Percentiles rank a stretch among this genome's conserved stretches.
phyloP scores from a whole-genome alignment of 2,888 invertebrate genomes.

The Linnaemya tessellans region DNA sequence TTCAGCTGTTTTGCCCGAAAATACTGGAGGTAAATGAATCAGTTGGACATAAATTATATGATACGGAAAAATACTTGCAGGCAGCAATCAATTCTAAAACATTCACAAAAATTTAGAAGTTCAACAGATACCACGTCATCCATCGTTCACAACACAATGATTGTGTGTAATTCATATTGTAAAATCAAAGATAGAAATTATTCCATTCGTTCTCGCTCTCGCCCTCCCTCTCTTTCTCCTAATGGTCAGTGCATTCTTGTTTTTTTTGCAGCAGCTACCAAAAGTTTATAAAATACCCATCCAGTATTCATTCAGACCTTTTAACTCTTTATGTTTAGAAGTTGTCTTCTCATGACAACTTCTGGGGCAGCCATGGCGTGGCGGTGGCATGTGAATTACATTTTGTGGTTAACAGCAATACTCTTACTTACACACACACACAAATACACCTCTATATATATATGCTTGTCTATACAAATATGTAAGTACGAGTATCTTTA shows the following conservation, averaged over 20 bases:
- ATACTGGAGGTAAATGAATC: conserved; percentile 31
- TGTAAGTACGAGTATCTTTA: conserved; percentile 15
- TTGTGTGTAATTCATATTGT: conserved; percentile 13
- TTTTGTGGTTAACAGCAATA: conserved; percentile 57
- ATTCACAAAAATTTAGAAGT: conserved; percentile 36
- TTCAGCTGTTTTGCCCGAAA: conserved; percentile 9
- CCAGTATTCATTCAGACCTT: conserved; percentile 22
- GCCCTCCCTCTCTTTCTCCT: not conserved
- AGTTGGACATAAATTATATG: conserved; percentile 58
- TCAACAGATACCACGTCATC: conserved; percentile 23
- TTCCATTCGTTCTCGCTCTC: not conserved
- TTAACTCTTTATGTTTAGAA: conserved; percentile 43
- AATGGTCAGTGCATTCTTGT: too few relatives aligned
- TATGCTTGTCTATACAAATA: not conserved
- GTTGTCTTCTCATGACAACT: conserved; percentile 62
- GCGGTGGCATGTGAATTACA: conserved; percentile 55
- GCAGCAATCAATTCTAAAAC: conserved; percentile 74
- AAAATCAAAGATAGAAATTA: conserved; percentile 33
- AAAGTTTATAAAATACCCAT: not conserved
- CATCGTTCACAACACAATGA: conserved; percentile 26
- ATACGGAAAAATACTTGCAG: conserved; percentile 67
- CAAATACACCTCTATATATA: too few relatives aligned
- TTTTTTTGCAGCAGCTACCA: not conserved
- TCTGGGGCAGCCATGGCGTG: conserved; percentile 20
- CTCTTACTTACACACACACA: not conserved